Evolutionary conservation across 2,888 invertebrate species (phyloP).

Genomic region (Herminia tarsipennalis): DNA sequence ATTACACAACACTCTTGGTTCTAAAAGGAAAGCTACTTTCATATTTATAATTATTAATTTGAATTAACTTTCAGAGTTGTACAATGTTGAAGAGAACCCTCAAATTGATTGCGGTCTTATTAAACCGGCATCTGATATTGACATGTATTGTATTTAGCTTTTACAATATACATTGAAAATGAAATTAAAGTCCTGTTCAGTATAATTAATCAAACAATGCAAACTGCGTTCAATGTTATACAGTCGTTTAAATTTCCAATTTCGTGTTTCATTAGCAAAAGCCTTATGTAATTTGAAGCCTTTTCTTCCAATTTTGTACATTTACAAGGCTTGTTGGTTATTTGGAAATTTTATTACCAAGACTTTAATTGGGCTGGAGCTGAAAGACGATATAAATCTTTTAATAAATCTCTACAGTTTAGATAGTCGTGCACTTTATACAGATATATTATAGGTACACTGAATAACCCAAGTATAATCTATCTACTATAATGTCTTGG

Average conservation of each 20-base stretch:
- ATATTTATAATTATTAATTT: not conserved
- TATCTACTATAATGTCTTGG: too few relatives aligned
- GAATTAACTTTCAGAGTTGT: not conserved
- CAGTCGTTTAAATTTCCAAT: slow-evolving; percentile 47
- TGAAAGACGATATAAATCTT: too few relatives aligned
- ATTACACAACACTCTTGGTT: too few relatives aligned
- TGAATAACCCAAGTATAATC: too few relatives aligned
- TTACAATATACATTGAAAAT: slow-evolving; percentile 19
- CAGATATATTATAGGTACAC: too few relatives aligned
- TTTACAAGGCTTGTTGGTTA: slow-evolving; percentile 40
- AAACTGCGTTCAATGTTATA: slow-evolving; percentile 30
- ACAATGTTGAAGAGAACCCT: not conserved
- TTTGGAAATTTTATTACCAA: slow-evolving; percentile 36
- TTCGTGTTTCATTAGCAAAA: slow-evolving; percentile 50
- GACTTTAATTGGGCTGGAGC: slow-evolving; percentile 39
- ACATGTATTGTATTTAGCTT: slow-evolving; percentile 8
- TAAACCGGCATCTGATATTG: slow-evolving; percentile 6
- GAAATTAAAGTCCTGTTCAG: slow-evolving; percentile 23
- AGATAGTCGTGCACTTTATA: too few relatives aligned
- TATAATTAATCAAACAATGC: slow-evolving; percentile 37
- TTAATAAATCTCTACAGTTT: too few relatives aligned
- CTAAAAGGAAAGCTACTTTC: too few relatives aligned
- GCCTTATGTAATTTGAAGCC: slow-evolving; percentile 50
- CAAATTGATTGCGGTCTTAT: slow-evolving; percentile 1
- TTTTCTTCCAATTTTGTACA: slow-evolving; percentile 42